These are phyloP conservation scores for Eidolon dupreanum DNA, from an alignment of 2,797 vertebrate species.

Conservation along the genomic window DNA sequence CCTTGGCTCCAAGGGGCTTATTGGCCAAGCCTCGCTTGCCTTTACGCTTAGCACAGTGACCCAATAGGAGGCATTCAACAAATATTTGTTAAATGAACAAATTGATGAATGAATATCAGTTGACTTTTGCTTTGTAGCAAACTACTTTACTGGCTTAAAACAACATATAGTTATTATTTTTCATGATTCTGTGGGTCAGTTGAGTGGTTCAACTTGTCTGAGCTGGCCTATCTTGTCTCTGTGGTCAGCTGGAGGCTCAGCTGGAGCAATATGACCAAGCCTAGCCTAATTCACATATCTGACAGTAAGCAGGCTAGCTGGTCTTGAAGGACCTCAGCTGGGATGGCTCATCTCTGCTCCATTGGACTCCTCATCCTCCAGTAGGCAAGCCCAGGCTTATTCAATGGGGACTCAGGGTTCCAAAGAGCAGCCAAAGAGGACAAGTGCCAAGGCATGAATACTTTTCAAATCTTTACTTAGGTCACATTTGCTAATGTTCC, in stretches of 20 bases:
- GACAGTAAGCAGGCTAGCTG: neutral
- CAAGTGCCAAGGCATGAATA: neutral
- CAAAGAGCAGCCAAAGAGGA: neutral
- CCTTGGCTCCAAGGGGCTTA: neutral
- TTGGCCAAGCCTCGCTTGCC: neutral
- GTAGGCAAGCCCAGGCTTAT: neutral
- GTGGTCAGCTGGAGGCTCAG: neutral
- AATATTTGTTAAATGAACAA: neutral
- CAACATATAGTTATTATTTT: neutral
- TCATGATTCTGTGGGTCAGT: neutral
- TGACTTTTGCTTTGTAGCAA: neutral
- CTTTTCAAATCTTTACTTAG: neutral
- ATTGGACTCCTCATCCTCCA: rapidly evolving
- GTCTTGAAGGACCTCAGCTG: neutral
- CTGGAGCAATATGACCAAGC: neutral
- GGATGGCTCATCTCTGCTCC: neutral
- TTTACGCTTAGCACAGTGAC: neutral
- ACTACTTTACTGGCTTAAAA: neutral
- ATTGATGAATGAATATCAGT: neutral
- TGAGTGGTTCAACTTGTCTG: neutral
- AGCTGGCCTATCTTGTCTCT: neutral
- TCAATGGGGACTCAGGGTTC: neutral
- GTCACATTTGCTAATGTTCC: neutral
- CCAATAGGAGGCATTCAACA: neutral
- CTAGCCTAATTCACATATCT: neutral